A percentile compares a stretch with the other conserved stretches of the same genome.
phyloP scores from a whole-genome alignment of 2,797 vertebrate genomes.

The Triplophysa yarkandensis region DNA sequence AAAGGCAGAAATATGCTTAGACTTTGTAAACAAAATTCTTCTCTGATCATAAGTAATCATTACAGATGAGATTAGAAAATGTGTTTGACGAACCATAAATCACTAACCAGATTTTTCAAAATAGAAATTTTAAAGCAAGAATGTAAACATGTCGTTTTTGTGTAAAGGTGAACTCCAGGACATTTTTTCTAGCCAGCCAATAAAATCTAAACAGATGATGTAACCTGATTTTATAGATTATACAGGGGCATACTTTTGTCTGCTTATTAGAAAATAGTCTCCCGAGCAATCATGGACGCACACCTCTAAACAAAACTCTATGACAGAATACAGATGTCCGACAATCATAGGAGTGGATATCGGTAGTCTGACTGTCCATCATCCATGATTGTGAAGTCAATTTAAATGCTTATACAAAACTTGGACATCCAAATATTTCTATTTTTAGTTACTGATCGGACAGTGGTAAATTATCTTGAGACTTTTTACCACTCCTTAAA shows the following conservation, averaged over 20 bases:
- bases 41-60: too few species aligned
- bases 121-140: too few species aligned
- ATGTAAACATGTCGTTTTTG: conserved; percentile 2
- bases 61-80: too few species aligned
- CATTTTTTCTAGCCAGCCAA: not conserved
- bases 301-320: too few species aligned
- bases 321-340: not conserved
- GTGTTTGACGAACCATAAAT: too few species aligned
- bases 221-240: too few species aligned
- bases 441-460: conserved; percentile 60
- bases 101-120: too few species aligned
- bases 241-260: too few species aligned
- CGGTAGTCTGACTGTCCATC: not conserved
- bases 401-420: not conserved
- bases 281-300: too few species aligned
- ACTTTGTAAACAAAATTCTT: too few species aligned
- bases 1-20: too few species aligned
- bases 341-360: not conserved
- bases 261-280: too few species aligned
- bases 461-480: conserved; percentile 73
- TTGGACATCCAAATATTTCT: conserved; percentile 5
- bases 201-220: not conserved
- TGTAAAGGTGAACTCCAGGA: not conserved
- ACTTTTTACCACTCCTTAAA: conserved; percentile 48
- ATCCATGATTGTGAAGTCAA: not conserved